Evolutionary conservation across 2,113 vertebrate genomes (phyloP), one percentile per base, ranked within the genome.

Genomic region (Hylia prasina): DNA sequence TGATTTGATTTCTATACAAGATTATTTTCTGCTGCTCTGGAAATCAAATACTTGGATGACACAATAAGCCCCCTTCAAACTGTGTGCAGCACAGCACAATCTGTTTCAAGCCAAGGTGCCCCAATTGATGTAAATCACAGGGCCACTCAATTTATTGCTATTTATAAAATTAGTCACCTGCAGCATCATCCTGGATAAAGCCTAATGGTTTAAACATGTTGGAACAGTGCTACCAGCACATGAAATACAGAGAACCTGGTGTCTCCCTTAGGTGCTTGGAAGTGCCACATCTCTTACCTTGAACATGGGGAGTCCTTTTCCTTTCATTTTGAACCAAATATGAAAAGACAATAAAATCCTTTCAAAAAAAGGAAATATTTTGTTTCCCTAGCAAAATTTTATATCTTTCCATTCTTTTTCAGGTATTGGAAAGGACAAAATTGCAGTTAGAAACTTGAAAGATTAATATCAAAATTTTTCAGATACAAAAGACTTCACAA

Each of bases 101-200:
- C 83, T 69, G 50, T 88, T 93, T 96, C 58, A 82, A 90, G 66
- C 35, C 84, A 88, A 77, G 76, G 50, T 58, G 11, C 24, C 14
- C 27, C 51, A 92, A 54, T 4, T 88, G 60, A 70, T 83, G 54
- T 27, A 85, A 92, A 88, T 86, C 66, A 70, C 23, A 50, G 31
- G 60, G 31, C 70, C 64, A 77, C 39, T 88, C 56, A 63, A 37
- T 73, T 73, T 94, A 66, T 68, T 88, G 71, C 60, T 95, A 78
- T 93, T 96, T 86, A 92, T 81, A 95, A 93, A 83, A 80, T 86
- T 73, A 94, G 58, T 89, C 76, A 95, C 93, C 92, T 92, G 64
- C 85, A 88, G 27, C 47, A 77, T 77, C 85, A 83, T 56, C 40
- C 64, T 93, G 79, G 79, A 88, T 70, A 79, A 96, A 83, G 56